Conservation (phyloP, 2,113 vertebrate species). For the Tyto alba region DNA sequence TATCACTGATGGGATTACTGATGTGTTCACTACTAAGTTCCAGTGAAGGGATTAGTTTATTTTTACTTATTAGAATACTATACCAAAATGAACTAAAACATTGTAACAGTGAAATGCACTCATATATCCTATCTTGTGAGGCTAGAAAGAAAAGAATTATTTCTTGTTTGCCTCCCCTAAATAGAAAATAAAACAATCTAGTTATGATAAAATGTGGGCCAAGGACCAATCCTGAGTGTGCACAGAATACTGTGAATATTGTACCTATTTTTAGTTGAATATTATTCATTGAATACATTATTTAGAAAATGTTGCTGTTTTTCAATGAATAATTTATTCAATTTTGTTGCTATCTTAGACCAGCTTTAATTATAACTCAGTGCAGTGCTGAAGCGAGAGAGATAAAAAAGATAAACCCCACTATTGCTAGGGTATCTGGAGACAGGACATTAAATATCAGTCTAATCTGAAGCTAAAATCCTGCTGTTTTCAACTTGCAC, state of each 20-base stretch:
- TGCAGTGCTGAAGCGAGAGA: background rate
- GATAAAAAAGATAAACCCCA: background rate
- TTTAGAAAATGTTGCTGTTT: slow-evolving; percentile 14
- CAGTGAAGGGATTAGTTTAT: background rate
- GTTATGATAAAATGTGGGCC: background rate
- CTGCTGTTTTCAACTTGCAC: background rate
- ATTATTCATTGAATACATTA: background rate
- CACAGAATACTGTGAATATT: background rate
- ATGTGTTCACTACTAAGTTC: background rate
- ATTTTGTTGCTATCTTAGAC: slow-evolving; percentile 16
- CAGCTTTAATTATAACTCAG: slow-evolving; percentile 34
- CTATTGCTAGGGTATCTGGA: background rate
- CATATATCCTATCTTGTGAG: background rate
- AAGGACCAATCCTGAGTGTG: background rate
- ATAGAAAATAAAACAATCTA: background rate
- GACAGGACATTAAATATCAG: background rate
- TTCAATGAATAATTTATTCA: slow-evolving; percentile 38
- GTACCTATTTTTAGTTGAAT: background rate
- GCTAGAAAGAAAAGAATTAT: background rate
- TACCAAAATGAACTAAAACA: background rate
- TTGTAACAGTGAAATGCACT: background rate
- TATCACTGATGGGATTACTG: no score
- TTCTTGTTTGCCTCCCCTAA: background rate
- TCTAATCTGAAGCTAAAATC: background rate
- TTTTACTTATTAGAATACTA: background rate